Evolutionary conservation across 1,140 invertebrate species (phyloP), one percentile per base, ranked within the genome.

Genomic region (Ceratina australensis): DNA sequence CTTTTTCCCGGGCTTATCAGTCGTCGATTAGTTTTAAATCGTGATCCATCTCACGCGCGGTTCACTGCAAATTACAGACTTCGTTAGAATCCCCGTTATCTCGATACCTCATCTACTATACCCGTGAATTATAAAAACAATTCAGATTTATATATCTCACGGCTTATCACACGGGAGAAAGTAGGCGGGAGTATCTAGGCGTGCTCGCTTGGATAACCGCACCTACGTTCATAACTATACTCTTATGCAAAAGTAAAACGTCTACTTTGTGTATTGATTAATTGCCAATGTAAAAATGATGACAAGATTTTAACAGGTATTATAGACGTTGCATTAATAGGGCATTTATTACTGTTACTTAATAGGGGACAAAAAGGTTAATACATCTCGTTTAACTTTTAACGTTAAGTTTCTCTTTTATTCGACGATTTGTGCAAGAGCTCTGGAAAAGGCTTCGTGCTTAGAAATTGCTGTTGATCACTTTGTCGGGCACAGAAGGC

Each of bases 21-120:
- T 52, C 72, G 77, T 42, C 81, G 86, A 87, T 87, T 83, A 79
- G 83, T 78, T 85, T 42, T 59, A 81, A 83, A 86, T 83, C 86
- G 83, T 67, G 83, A 86, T 80, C 74, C 78, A 84, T 81, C 81
- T 75, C 68, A 13, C 26, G 49, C 85, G 85, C 60, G 87, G 75
- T 81, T 83, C 83, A 56, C 74, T 72, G 85, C 87, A 88, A 88
- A 88, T 87, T 87, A 88, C 87, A 88, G 84, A 88, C 84, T 88
- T 88, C 81, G 87, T 88, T 88, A 88, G 87, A 86, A 87, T 86
- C 82, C 82, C 83, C 79, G 86, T 87, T 88, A 88, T 87, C 87
- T 86, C 82, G 87, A 83, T 79, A 81, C 85, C 82, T 78, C 81
- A 85, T 88, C 86, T 86, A 76, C 50, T 52, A 78, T 75, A 42